Evolutionary conservation across 2,113 vertebrate species (phyloP).

Genomic region (Labrus mixtus): DNA sequence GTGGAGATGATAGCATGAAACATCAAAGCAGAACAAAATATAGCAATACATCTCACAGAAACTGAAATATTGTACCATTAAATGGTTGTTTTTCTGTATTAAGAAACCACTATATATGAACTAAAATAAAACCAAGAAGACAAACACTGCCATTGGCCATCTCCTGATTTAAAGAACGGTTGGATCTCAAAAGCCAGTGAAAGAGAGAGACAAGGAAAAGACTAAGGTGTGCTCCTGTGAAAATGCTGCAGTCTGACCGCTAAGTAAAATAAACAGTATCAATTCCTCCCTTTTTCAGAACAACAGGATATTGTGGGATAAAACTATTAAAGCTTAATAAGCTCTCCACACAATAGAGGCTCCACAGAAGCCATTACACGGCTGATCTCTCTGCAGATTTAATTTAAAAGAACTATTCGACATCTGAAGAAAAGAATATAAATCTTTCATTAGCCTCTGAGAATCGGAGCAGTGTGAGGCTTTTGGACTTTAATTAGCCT

Average conservation of each 20-base stretch:
- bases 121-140: neutral
- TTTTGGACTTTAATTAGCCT: constrained; percentile 68
- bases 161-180: neutral
- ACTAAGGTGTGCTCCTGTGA: neutral
- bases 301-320: constrained; percentile 50
- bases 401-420: constrained; percentile 69
- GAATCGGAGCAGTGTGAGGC: constrained; percentile 38
- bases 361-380: constrained; percentile 43
- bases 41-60: neutral
- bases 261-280: constrained; percentile 7
- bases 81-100: too few species aligned
- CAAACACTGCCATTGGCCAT: neutral
- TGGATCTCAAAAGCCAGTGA: neutral
- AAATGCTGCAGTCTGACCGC: neutral
- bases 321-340: constrained; percentile 67
- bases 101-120: neutral
- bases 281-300: constrained; percentile 18
- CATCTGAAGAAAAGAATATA: constrained; percentile 64
- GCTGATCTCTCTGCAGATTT: constrained; percentile 59
- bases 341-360: constrained; percentile 50
- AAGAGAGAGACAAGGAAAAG: neutral
- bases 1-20: constrained; percentile 15
- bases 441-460: constrained; percentile 74
- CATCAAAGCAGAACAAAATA: neutral
- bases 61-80: neutral